Evolutionary conservation across 2,888 invertebrate genomes (phyloP), one percentile per base, ranked within the genome.

Genomic region (Julus scandinavius): DNA sequence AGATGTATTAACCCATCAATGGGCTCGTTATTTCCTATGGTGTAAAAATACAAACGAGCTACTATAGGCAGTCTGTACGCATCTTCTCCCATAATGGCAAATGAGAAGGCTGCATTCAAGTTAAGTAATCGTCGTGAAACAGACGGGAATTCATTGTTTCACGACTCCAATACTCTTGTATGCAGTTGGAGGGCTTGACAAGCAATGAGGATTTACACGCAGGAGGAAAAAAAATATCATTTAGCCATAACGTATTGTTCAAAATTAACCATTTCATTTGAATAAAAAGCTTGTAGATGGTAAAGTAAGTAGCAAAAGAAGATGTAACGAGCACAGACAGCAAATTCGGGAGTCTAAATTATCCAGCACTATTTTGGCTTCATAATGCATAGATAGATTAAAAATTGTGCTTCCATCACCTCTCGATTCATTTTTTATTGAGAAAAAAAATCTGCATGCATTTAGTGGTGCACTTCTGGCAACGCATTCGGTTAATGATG

Each of bases 1-100:
- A 72, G 72, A 72, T 72, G 72, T 72, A 72, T 72, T 72, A 72
- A 72, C 72, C 72, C 72, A 72, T 72, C 72, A 72, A 72, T 72
- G 72, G 72, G 72, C 72, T 72, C 72, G 72, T 72, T 72, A 72
- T 72, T 72, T 72, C 72, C 72, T 29, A 72, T 72, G 29, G 72
- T 72, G 72, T 72, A 72, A 72, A 72, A 72, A 72, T 29, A 72
- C 72, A 72, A 72, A 72, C 72, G 72, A 72, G 72, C 9, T 20
- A 9, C 72, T 72, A 72, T 63, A 63, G 63, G n/a, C 63, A 63
- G 63, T 63, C 63, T 6, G 63, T 72, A 72, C 20, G 72, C 72
- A 72, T 72, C 72, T 72, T 72, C 29, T 72, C n/a, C 29, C 72
- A 72, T 72, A 72, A 72, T 72, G 29, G 72, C 72, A 72, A 72